Evolutionary conservation across 2,113 vertebrate genomes (phyloP).

Genomic region (Emydura subglobosa): DNA sequence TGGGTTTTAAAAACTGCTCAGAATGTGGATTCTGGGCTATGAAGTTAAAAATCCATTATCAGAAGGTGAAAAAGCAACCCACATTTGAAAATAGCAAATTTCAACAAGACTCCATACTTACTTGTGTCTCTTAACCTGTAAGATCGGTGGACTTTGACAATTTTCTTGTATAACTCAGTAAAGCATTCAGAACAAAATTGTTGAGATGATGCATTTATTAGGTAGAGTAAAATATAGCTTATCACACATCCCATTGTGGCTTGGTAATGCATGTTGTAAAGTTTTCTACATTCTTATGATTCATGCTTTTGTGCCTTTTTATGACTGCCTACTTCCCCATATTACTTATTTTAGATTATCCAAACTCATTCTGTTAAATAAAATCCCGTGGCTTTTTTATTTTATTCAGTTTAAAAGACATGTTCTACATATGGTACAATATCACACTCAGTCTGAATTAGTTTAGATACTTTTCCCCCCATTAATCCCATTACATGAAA

Average conservation of each 20-base stretch:
- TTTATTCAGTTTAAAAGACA: background rate
- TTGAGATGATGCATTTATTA: background rate
- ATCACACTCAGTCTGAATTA: background rate
- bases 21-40: conserved; percentile 13
- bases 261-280: background rate
- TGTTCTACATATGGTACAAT: background rate
- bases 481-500: background rate
- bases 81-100: background rate
- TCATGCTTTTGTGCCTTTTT: background rate
- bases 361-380: background rate
- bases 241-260: background rate
- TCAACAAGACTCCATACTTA: background rate
- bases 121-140: background rate
- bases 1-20: background rate
- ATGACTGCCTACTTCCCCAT: background rate
- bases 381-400: background rate
- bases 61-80: conserved; percentile 49
- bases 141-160: background rate
- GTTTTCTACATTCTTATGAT: background rate
- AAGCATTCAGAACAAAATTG: conserved; percentile 3
- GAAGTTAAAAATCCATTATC: conserved; percentile 5
- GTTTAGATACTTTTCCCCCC: background rate
- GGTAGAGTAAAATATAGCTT: conserved; percentile 5
- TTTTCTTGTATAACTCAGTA: background rate
- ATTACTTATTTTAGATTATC: background rate